Evolutionary conservation across 2,113 vertebrate genomes (phyloP).

Genomic region (Albula goreensis): DNA sequence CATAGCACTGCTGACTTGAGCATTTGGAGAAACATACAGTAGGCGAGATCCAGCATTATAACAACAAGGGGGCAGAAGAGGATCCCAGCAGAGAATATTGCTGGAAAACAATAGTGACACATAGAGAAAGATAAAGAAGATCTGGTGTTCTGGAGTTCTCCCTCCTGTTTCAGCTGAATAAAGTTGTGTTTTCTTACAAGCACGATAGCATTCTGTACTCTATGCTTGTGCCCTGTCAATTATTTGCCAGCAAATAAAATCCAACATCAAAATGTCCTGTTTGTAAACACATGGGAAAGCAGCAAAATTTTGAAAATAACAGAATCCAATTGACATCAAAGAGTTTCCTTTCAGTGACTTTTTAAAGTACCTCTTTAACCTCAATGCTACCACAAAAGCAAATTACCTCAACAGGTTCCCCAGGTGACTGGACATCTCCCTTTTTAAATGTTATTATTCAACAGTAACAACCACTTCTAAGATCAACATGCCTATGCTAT

Average conservation of each 20-base stretch:
- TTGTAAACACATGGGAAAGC: background rate
- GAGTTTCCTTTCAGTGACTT: background rate
- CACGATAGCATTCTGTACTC: background rate
- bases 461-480: too few relatives aligned
- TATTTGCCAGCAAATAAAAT: background rate
- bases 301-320: background rate
- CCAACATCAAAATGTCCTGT: background rate
- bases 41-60: background rate
- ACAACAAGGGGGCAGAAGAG: too few relatives aligned
- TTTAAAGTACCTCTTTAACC: background rate
- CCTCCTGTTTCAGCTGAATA: background rate
- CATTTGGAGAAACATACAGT: background rate
- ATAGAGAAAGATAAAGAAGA: background rate
- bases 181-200: background rate
- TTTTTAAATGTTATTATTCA: background rate
- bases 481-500: too few relatives aligned
- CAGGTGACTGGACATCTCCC: background rate
- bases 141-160: background rate
- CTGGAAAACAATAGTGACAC: background rate
- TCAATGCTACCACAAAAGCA: background rate
- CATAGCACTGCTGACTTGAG: too few relatives aligned
- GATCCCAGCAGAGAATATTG: background rate
- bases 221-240: background rate
- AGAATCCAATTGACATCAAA: background rate
- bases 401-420: background rate